Evolutionary conservation across 2,888 invertebrate species (phyloP).

Genomic region (Villa cingulata): DNA sequence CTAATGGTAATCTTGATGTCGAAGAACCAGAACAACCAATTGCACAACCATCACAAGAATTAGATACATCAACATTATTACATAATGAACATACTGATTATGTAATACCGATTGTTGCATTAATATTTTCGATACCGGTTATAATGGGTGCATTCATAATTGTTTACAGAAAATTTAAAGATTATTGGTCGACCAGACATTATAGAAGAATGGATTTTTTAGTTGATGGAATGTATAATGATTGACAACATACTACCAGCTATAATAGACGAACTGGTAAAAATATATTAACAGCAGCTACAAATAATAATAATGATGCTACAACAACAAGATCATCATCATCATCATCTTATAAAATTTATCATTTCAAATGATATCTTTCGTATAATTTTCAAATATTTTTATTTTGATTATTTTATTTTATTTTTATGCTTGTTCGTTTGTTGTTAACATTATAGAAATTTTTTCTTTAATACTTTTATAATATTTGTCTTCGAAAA

Average conservation of each 20-base stretch:
- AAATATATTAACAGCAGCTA: too few relatives aligned
- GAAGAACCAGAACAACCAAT: slow-evolving; percentile 19
- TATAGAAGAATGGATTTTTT: slow-evolving; percentile 79
- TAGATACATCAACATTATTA: slow-evolving; percentile 5
- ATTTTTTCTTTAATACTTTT: too few relatives aligned
- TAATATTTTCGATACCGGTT: slow-evolving; percentile 56
- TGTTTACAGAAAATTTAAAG: slow-evolving; percentile 56
- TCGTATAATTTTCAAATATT: too few relatives aligned
- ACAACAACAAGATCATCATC: too few relatives aligned
- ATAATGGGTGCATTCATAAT: slow-evolving; percentile 51
- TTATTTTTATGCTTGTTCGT: too few relatives aligned
- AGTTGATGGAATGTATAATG: slow-evolving; percentile 81
- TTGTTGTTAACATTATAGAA: too few relatives aligned
- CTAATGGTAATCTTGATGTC: not conserved
- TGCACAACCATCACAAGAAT: slow-evolving; percentile 23
- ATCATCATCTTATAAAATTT: too few relatives aligned
- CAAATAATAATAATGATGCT: too few relatives aligned
- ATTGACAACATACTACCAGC: slow-evolving; percentile 38
- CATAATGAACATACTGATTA: slow-evolving; percentile 43
- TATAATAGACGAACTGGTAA: too few relatives aligned
- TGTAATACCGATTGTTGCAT: slow-evolving; percentile 59
- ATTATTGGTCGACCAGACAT: slow-evolving; percentile 75
- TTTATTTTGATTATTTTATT: too few relatives aligned
- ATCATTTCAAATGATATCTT: too few relatives aligned
- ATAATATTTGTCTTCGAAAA: too few relatives aligned